These are phyloP conservation scores for Hephaestus fuliginosus DNA, from an alignment of 2,797 vertebrate genomes.

Conservation along the genomic window DNA sequence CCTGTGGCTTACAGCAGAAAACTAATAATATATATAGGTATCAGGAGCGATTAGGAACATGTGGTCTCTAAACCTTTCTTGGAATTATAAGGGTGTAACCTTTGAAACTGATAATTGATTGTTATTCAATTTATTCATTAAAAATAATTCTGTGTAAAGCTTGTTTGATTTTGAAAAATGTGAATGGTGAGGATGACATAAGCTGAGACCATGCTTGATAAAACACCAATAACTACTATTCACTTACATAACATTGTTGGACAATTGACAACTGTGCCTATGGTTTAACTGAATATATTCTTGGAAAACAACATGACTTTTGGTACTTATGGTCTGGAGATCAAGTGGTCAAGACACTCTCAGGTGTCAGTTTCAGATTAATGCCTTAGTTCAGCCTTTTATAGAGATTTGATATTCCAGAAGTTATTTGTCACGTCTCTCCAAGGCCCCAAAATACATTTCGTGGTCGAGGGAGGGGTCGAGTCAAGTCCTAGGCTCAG, in stretches of 20 bases:
- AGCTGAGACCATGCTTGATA: neutral
- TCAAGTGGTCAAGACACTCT: constrained; percentile 75
- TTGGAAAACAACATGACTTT: constrained; percentile 73
- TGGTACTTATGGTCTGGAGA: constrained; percentile 56
- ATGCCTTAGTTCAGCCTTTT: constrained; percentile 88
- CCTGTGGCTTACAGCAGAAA: neutral
- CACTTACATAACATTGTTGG: constrained; percentile 23
- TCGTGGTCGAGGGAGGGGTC: constrained; percentile 75
- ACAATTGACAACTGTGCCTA: constrained; percentile 48
- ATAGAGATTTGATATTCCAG: constrained; percentile 88
- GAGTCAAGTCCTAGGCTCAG: constrained; percentile 77
- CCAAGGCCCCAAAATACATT: constrained; percentile 87
- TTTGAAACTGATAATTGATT: neutral
- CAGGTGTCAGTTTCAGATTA: constrained; percentile 86
- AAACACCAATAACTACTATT: neutral
- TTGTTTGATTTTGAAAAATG: constrained; percentile 4
- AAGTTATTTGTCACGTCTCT: constrained; percentile 89
- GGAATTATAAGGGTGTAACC: neutral
- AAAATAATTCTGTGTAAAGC: neutral
- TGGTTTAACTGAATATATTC: constrained; percentile 52
- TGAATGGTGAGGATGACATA: constrained; percentile 9
- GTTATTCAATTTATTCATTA: neutral
- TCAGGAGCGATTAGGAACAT: constrained; percentile 2
- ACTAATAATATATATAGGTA: neutral
- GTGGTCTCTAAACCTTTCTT: neutral